Conservation (phyloP, 2,888 invertebrate species). For the Erebia ligea region DNA sequence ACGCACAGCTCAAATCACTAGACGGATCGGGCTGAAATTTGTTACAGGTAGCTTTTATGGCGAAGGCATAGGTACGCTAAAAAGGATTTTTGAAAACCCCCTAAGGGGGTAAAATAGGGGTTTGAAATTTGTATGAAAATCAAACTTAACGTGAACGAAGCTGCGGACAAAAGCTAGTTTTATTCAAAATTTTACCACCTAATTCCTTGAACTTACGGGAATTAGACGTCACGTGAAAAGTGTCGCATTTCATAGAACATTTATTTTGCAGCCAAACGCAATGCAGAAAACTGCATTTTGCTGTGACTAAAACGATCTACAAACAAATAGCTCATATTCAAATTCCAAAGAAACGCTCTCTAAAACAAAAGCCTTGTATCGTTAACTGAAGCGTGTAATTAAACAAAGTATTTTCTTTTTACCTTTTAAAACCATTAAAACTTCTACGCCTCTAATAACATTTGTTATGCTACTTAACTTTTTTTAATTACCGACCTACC, state of each 20-base stretch:
- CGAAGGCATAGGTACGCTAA: no score
- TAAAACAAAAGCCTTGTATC: constrained; percentile 57
- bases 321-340: constrained; percentile 34
- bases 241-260: not conserved
- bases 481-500: constrained; percentile 37
- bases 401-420: constrained; percentile 41
- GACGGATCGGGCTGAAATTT: no score
- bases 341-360: constrained; percentile 44
- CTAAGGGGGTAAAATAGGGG: no score
- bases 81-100: no score
- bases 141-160: no score
- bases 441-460: constrained; percentile 32
- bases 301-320: not conserved
- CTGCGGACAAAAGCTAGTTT: no score
- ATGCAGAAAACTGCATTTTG: not conserved
- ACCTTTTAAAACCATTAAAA: constrained; percentile 36
- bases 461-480: constrained; percentile 37
- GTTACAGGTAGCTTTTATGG: no score
- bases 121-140: no score
- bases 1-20: no score
- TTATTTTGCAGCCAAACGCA: not conserved
- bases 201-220: no score
- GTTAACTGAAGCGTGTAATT: constrained; percentile 47
- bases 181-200: no score
- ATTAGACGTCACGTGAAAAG: no score